These are phyloP conservation scores for Melanotaenia nigrans DNA, from an alignment of 2,797 vertebrate species.

Conservation along the genomic window DNA sequence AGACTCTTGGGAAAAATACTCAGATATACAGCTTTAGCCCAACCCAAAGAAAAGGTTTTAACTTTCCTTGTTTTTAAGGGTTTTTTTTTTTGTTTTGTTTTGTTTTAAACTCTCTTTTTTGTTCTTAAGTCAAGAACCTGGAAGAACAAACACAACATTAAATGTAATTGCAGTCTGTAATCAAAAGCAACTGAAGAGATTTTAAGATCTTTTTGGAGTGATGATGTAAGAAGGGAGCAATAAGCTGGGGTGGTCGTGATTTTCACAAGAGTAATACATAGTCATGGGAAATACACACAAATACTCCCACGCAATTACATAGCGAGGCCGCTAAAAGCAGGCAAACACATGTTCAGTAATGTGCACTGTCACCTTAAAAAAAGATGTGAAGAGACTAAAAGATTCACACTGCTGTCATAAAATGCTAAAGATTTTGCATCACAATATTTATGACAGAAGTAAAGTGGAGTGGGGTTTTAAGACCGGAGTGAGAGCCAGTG, in stretches of 20 bases:
- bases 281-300: conserved; percentile 25
- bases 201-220: conserved; percentile 47
- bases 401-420: conserved; percentile 10
- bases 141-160: conserved; percentile 15
- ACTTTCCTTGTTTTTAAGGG: too few relatives aligned
- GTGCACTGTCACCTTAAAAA: conserved; percentile 20
- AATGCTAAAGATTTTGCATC: conserved; percentile 38
- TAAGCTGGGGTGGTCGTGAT: conserved; percentile 35
- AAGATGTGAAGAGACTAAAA: conserved; percentile 15
- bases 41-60: too few relatives aligned
- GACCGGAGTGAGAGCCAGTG: conserved; percentile 19
- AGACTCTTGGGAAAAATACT: too few relatives aligned
- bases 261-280: conserved; percentile 18
- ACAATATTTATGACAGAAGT: conserved; percentile 19
- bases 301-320: conserved; percentile 34
- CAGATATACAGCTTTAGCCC: too few relatives aligned
- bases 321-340: conserved; percentile 19
- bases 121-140: background rate
- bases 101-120: background rate
- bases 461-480: conserved; percentile 16
- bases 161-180: conserved; percentile 35
- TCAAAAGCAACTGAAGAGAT: conserved; percentile 42
- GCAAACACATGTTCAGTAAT: conserved; percentile 41
- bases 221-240: conserved; percentile 67
- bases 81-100: background rate